Base-by-base conservation (phyloP, 1,140 invertebrate species). In the Contarinia nasturtii region DNA sequence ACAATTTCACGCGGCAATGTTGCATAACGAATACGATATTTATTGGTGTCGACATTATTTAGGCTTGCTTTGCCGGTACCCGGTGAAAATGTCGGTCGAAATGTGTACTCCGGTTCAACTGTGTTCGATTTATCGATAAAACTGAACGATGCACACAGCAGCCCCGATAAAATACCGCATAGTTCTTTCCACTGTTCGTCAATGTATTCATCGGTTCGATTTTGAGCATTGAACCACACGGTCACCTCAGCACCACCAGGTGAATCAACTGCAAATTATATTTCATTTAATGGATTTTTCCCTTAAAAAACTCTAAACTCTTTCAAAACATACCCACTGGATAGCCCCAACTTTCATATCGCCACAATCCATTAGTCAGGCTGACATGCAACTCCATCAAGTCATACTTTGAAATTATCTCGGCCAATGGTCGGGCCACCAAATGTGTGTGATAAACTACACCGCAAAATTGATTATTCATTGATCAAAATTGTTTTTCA, bases 71-170 rank as follows among this genome's bases (percentile, higher is more conserved):
- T 27, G 27, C 27, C 27, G 27, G 27, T 27, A 33, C 67, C 61
- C 44, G 64, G 58, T 33, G 76, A 66, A 44, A 75, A 64, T 45
- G 65, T 71, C 11, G 89, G 92, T 51, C 79, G 73, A 54, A 94
- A 82, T 48, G 79, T 79, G 63, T 81, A 83, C 57, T 82, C 72
- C 12, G 93, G 93, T 42, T 73, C 77, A 33, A 92, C 72, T 22
- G 85, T 92, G 52, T 88, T 90, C 15, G 82, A 79, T n/a, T 70
- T 67, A 67, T 94, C 86, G 49, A 97, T 85, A 61, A 95, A 95
- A 69, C 96, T 97, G 7, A 98, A 67, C 1, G 93, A 97, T 19
- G 91, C 86, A 74, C 94, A 98, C 43, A 97, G 77, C 1, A 96
- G 71, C 5, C 93, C 93, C 33, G 91, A 90, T 19, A 98, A 69